phyloP scores from a whole-genome alignment of 2,113 vertebrate species.

The Chamaea fasciata region DNA sequence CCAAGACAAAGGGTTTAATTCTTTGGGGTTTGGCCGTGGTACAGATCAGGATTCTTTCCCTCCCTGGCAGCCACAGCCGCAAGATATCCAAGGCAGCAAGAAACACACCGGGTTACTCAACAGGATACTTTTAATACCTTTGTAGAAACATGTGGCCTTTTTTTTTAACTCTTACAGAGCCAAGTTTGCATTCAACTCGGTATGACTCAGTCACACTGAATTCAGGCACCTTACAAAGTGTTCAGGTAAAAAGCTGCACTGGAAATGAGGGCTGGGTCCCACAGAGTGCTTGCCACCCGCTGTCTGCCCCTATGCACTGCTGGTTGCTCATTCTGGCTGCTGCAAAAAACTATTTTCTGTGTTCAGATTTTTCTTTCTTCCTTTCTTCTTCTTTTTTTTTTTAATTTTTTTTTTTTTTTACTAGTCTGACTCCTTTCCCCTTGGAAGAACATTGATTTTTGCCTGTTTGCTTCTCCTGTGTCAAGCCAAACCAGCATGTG shows the following conservation, averaged over 20 bases:
- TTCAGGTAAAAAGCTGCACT: background rate
- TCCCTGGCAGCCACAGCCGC: slow-evolving; percentile 20
- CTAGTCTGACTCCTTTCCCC: background rate
- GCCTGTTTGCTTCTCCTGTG: background rate
- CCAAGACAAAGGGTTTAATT: slow-evolving; percentile 56
- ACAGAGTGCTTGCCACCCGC: background rate
- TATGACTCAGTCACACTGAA: background rate
- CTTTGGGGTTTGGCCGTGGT: background rate
- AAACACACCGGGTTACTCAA: background rate
- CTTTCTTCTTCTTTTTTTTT: background rate
- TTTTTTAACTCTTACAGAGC: background rate
- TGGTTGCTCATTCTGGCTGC: background rate
- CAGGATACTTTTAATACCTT: background rate
- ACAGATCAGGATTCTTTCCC: slow-evolving; percentile 56
- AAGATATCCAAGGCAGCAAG: slow-evolving; percentile 14
- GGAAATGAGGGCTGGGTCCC: background rate
- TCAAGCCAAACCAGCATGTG: background rate
- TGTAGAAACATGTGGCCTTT: background rate
- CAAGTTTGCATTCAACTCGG: background rate
- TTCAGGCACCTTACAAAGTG: background rate
- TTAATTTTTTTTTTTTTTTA: background rate
- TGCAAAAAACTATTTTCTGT: background rate
- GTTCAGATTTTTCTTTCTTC: background rate
- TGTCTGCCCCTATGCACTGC: background rate
- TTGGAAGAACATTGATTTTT: background rate